These are phyloP conservation scores for Sardina pilchardus DNA, from an alignment of 2,113 vertebrate species.

Conservation along the genomic window DNA sequence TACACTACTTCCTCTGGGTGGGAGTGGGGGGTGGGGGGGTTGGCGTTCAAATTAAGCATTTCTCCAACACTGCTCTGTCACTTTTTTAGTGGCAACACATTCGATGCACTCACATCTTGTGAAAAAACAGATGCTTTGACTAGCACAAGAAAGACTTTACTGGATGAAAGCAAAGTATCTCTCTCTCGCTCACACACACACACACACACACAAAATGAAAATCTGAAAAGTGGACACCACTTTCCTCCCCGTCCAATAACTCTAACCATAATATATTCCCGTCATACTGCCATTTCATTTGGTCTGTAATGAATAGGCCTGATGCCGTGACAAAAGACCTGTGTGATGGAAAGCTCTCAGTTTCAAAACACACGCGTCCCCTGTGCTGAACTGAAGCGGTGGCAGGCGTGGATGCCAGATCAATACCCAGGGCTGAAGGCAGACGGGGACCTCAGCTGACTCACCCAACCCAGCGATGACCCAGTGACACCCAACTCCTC, in stretches of 20 bases:
- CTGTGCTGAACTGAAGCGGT: background rate
- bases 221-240: background rate
- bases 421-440: background rate
- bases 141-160: background rate
- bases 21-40: no score
- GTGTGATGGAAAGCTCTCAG: background rate
- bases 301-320: background rate
- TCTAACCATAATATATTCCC: background rate
- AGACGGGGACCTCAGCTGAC: background rate
- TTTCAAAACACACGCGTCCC: background rate
- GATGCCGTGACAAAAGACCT: background rate
- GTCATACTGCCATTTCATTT: background rate
- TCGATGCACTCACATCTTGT: background rate
- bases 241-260: no score
- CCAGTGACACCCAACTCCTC: background rate
- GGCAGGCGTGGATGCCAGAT: background rate
- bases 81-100: background rate
- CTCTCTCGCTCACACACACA: no score
- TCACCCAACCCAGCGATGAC: background rate
- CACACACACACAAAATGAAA: background rate
- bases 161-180: background rate
- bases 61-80: background rate
- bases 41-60: background rate
- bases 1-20: no score
- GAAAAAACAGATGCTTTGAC: background rate